Base-by-base conservation (phyloP, 2,888 invertebrate species). In the Euphydryas editha region DNA sequence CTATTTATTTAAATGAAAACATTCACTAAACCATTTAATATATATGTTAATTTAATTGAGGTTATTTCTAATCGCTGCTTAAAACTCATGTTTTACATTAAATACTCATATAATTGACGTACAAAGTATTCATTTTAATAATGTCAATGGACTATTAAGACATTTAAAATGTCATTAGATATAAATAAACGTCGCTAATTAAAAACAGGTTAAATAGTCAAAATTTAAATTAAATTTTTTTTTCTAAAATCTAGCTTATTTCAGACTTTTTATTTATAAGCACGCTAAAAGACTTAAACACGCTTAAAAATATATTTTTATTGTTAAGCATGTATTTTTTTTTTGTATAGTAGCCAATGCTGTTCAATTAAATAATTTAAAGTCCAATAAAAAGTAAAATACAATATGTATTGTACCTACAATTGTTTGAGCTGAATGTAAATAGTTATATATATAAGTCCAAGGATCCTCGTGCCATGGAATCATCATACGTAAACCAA, bases 221-320 rank as follows among this genome's bases (percentile, higher is more conserved):
- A 24, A 60, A 68, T 64, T 64, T 54, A 59, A 58, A 68, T 46
- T 49, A n/a, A n/a, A n/a, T n/a, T n/a, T n/a, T n/a, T n/a, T n/a
- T n/a, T n/a, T n/a, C n/a, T n/a, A n/a, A n/a, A n/a, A n/a, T n/a
- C n/a, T n/a, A n/a, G n/a, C n/a, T n/a, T n/a, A n/a, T n/a, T n/a
- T n/a, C n/a, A n/a, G n/a, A n/a, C n/a, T n/a, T n/a, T n/a, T n/a
- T n/a, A n/a, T n/a, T n/a, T n/a, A n/a, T n/a, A n/a, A n/a, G n/a
- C n/a, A n/a, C n/a, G n/a, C n/a, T n/a, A n/a, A n/a, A n/a, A 60
- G 60, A 64, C 63, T 60, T 60, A 13, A 24, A n/a, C 17, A 2
- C 17, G 8, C n/a, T 10, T n/a, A n/a, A n/a, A n/a, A n/a, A n/a
- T n/a, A n/a, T n/a, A n/a, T n/a, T n/a, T n/a, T n/a, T n/a, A n/a